phyloP scores from a whole-genome alignment of 1,140 invertebrate genomes.

The Brachystomella parvula region DNA sequence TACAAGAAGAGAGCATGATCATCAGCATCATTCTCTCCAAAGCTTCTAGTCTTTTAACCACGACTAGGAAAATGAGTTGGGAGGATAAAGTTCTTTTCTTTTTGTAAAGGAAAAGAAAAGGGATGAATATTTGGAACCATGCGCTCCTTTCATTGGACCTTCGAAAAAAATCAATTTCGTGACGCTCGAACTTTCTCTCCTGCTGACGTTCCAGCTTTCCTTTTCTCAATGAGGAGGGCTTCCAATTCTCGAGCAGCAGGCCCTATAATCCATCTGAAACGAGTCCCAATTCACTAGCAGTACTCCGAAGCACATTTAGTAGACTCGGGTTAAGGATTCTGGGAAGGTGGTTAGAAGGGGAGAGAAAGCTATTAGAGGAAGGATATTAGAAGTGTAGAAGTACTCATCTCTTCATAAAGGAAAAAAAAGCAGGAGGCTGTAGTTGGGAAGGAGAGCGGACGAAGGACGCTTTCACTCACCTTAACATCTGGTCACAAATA shows the following conservation, averaged over 20 bases:
- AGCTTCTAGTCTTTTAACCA: not conserved
- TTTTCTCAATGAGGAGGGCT: conserved; percentile 15
- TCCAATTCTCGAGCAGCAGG: not conserved
- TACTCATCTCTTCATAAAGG: not conserved
- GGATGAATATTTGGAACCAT: not conserved
- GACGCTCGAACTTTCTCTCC: conserved; percentile 20
- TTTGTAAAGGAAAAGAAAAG: no score
- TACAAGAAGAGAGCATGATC: not conserved
- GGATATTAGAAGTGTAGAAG: not conserved
- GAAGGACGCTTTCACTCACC: conserved; percentile 9
- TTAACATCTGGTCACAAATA: conserved; percentile 8
- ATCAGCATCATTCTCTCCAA: not conserved
- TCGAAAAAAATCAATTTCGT: conserved; percentile 30
- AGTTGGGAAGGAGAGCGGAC: no score
- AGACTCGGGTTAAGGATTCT: not conserved
- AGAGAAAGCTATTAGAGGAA: not conserved
- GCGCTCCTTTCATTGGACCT: conserved; percentile 7
- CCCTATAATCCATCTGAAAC: conserved; percentile 23
- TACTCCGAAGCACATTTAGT: not conserved
- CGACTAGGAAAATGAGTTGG: not conserved
- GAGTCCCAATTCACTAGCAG: not conserved
- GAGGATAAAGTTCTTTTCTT: not conserved
- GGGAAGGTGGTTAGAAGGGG: not conserved
- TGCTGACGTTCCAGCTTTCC: conserved; percentile 24
- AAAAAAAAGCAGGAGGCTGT: not conserved